These are phyloP conservation scores for Diaphora mendica DNA, from an alignment of 2,888 invertebrate genomes.

Conservation along the genomic window DNA sequence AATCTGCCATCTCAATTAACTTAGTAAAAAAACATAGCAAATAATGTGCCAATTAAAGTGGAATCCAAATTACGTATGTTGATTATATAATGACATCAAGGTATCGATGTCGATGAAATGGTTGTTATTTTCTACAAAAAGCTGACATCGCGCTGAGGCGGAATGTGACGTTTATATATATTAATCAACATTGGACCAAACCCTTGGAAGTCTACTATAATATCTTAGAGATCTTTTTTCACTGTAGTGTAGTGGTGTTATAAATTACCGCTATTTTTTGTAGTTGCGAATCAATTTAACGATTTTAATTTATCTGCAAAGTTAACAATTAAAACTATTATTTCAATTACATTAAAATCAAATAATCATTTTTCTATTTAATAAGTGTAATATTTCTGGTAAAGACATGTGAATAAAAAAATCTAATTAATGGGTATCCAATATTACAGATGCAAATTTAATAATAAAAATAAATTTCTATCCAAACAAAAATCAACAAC, in stretches of 20 bases:
- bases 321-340: background rate
- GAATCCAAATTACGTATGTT: constrained; percentile 64
- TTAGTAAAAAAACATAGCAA: constrained; percentile 60
- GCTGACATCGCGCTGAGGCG: constrained; percentile 43
- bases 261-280: constrained; percentile 64
- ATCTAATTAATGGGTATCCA: background rate
- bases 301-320: constrained; percentile 31
- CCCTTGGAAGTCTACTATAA: constrained; percentile 42
- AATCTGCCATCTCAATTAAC: constrained; percentile 57
- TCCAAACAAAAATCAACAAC: background rate
- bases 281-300: constrained; percentile 55
- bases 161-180: constrained; percentile 58
- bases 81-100: constrained; percentile 61
- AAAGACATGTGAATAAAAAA: background rate
- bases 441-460: background rate
- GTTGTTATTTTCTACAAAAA: constrained; percentile 58
- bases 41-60: constrained; percentile 65
- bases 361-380: background rate
- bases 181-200: constrained; percentile 58
- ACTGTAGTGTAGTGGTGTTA: constrained; percentile 58
- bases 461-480: background rate
- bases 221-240: constrained; percentile 46
- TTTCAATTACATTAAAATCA: background rate
- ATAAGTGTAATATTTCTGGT: background rate
- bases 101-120: constrained; percentile 64